Conservation (phyloP, 1,140 invertebrate species). For the Drosophila equinoxialis region DNA sequence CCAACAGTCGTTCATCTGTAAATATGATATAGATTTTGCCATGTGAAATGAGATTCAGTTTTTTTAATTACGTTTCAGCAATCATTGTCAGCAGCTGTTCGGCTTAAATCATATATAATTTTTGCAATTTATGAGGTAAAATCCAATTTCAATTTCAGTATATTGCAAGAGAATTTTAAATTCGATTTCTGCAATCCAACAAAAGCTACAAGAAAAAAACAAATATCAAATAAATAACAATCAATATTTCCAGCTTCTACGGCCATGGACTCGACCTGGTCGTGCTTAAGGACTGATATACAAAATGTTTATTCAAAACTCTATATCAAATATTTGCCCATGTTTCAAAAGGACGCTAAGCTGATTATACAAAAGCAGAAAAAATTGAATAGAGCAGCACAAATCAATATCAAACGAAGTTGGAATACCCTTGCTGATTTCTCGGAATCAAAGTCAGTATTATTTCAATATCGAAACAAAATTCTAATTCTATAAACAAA, state of each 20-base stretch:
- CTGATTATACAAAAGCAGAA: conserved; percentile 11
- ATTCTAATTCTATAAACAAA: too few species aligned
- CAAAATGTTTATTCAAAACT: conserved; percentile 11
- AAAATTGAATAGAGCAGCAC: background rate
- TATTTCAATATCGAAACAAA: too few species aligned
- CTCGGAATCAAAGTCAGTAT: too few species aligned
- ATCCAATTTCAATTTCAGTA: background rate
- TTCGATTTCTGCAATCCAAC: too few species aligned
- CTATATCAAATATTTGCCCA: conserved; percentile 8
- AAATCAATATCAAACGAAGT: too few species aligned
- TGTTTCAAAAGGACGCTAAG: conserved; percentile 2
- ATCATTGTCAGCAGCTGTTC: background rate
- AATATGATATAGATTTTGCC: conserved; percentile 9
- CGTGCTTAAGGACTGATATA: background rate
- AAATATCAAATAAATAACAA: background rate
- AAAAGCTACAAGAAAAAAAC: background rate
- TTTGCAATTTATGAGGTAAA: conserved; percentile 2
- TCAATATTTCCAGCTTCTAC: background rate
- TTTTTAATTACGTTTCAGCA: conserved; percentile 49
- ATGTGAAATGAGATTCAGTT: conserved; percentile 35
- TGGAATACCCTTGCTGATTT: too few species aligned
- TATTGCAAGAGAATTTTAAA: background rate
- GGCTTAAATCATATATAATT: conserved; percentile 6
- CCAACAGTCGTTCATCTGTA: conserved; percentile 67
- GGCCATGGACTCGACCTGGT: background rate